Base-by-base conservation (phyloP, 1,140 invertebrate species). In the Drosophila mauritiana region DNA sequence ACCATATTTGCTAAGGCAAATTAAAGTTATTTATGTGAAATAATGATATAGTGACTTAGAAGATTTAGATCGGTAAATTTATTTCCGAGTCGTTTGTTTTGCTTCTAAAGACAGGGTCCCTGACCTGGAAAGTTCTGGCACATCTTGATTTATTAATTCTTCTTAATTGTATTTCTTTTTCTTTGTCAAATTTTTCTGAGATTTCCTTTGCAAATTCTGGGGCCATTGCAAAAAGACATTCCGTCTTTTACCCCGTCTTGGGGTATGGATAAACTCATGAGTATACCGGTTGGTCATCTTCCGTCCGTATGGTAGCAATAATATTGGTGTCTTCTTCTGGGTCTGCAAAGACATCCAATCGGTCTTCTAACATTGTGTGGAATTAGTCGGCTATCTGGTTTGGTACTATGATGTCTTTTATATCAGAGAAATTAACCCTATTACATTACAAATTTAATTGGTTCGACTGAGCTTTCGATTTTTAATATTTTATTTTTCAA, bases 131-230 rank as follows among this genome's bases (percentile, higher is more conserved):
- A 15, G 43, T 48, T 58, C 56, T 48, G 31, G 37, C 34, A 25
- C 34, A 43, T 37, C 34, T 48, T 25, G 31, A 49, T 27, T 46
- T 20, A 17, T 49, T 59, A 34, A 12, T 15, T 48, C n/a, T 17
- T 42, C 39, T 42, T 42, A 42, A 45, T 31, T 49, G 57, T 36
- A 13, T 36, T 22, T 59, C 45, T n/a, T 61, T 36, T 40, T 36
- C 46, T 51, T 51, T n/a, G 7, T 40, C 15, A 42, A 49, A 11
- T 13, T 40, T 53, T 40, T 34, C 17, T 56, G n/a, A 31, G 34
- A 53, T 56, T 56, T 56, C 40, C 13, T 31, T 12, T 70, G 42
- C 42, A 22, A 49, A 34, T 61, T 39, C 57, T 25, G 39, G 15
- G 20, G 22, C 11, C 40, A 54, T 54, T 39, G 15, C 37, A 45